Evolutionary conservation across 2,888 invertebrate species (phyloP).

Genomic region (Sphecodes monilicornis): DNA sequence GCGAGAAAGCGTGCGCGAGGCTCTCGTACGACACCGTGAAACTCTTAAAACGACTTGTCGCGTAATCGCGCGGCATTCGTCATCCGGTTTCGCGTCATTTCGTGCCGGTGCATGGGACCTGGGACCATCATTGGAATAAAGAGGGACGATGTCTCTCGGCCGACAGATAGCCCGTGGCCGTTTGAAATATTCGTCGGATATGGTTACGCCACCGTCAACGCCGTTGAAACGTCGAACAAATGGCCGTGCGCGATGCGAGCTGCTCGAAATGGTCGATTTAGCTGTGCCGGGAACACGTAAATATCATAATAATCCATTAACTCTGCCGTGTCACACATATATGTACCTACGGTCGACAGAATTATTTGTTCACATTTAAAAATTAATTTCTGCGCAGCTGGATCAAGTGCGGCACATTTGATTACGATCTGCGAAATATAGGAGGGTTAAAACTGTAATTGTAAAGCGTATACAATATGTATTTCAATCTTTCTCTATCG

Average conservation of each 20-base stretch:
- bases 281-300: not conserved
- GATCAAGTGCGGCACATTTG: too few species aligned
- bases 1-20: constrained; percentile 39
- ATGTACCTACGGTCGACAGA: not conserved
- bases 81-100: constrained; percentile 67
- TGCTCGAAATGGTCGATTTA: not conserved
- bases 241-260: constrained; percentile 46
- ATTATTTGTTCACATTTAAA: not conserved
- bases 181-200: constrained; percentile 64
- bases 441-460: not conserved
- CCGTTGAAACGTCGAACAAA: constrained; percentile 58
- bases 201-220: constrained; percentile 30
- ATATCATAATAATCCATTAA: not conserved
- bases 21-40: constrained; percentile 42
- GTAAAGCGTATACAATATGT: not conserved
- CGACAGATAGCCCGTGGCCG: constrained; percentile 43
- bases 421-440: too few species aligned
- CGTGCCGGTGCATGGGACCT: constrained; percentile 29
- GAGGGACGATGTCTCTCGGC: constrained; percentile 27
- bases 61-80: constrained; percentile 70
- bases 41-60: constrained; percentile 69
- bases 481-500: not conserved
- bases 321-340: not conserved
- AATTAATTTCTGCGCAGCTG: not conserved
- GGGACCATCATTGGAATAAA: constrained; percentile 43